Evolutionary conservation across 2,888 invertebrate species (phyloP), one percentile per base, ranked within the genome.

Genomic region (Bombylius discolor): DNA sequence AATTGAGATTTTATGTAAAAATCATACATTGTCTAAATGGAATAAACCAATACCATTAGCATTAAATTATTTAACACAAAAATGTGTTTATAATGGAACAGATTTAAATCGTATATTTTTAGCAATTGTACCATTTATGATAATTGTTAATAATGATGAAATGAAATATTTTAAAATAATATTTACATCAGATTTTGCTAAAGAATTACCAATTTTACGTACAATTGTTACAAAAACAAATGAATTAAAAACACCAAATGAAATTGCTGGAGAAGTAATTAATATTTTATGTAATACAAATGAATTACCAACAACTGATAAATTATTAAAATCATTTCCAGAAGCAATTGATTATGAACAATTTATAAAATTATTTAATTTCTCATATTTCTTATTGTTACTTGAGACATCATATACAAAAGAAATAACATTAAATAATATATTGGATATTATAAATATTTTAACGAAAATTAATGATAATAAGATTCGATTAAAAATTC

Each of bases 111-210:
- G 49, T 59, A 77, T 80, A 5, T 76, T 85, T 51, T 67, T 83
- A 44, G 75, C 78, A 1, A 69, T 85, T 32, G 68, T 84, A 36
- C 84, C 85, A 12, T 81, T 79, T 65, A 66, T 87, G 7, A 81
- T 85, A 61, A 82, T 84, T 0, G 64, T 68, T 50, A 72, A 77
- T 1, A 13, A 52, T 5, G 8, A 45, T 77, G 34, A 67, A 66
- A 51, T 76, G 75, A 1, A 63, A 71, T 23, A 71, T 80, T 68
- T 76, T 74, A 5, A 68, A 66, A 52, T 74, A 69, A 60, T 70
- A 72, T 45, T 70, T 34, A 36, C 34, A 4, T 53, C 56, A 14
- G 46, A 53, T 70, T 9, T 64, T 73, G 12, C 64, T 63, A 4
- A 66, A 61, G 49, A 44, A 14, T 49, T 44, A 12, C 44, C 44